Percentiles rank a stretch among this genome's conserved stretches.
Evolutionary conservation across 2,113 vertebrate species (phyloP).

Genomic region (Pipra filicauda): DNA sequence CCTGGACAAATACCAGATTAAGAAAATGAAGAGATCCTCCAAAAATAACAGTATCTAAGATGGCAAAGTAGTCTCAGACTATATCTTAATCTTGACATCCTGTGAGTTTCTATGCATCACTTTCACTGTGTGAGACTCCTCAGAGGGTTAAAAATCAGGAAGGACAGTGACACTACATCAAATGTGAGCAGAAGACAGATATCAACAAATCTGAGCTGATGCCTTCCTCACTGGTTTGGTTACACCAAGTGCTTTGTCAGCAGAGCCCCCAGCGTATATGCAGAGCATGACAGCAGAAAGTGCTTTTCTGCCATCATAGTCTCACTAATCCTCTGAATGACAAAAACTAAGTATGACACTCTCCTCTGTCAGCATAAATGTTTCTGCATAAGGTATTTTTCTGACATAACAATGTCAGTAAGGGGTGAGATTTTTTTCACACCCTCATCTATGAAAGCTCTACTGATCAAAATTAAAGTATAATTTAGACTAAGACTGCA

Average conservation of each 20-base stretch:
- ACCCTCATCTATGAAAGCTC: not conserved
- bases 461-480: not conserved
- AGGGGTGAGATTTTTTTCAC: not conserved
- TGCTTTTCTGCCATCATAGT: not conserved
- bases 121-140: not conserved
- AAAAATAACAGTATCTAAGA: not conserved
- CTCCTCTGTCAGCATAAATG: not conserved
- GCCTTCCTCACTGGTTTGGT: not conserved
- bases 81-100: not conserved
- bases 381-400: not conserved
- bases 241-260: not conserved
- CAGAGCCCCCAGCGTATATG: not conserved
- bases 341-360: not conserved
- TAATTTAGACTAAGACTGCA: not conserved
- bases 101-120: not conserved
- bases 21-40: not conserved
- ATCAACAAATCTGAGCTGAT: not conserved
- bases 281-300: not conserved
- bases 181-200: not conserved
- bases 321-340: not conserved
- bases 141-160: not conserved
- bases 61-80: not conserved
- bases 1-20: not conserved
- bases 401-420: not conserved
- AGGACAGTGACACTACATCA: not conserved